Base-by-base conservation (phyloP, 2,113 vertebrate species). In the Salvelinus fontinalis region DNA sequence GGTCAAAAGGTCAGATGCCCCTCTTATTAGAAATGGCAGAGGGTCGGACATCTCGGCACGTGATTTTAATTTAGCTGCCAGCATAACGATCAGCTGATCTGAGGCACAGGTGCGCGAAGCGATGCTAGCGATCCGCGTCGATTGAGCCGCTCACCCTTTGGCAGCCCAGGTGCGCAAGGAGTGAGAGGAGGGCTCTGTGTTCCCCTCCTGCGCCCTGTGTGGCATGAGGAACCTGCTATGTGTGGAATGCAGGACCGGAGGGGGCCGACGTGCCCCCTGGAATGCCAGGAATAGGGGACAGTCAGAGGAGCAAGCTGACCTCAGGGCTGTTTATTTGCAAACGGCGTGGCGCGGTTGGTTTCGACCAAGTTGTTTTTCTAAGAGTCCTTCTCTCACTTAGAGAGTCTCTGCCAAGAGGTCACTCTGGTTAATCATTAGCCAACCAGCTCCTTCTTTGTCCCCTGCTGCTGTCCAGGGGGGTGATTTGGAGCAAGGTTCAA, bases 211-310 rank as follows among this genome's bases (percentile, higher is more conserved):
- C n/a, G 14, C 69, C 39, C 48, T 18, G 70, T 24, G 70, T 49
- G 70, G 69, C 39, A 51, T 2, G 11, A 27, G 27, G 8, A 13
- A 14, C 9, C 13, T 31, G 71, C 18, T 62, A 73, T 73, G 71
- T 16, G 26, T 73, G 71, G 71, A 73, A 73, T 73, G 71, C 54
- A 27, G 29, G 54, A 11, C 14, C 1, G 44, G 27, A 7, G 14
- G 67, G 66, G 29, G 67, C 24, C 20, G 27, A 29, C 5, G 54
- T 73, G 51, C 24, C 18, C 20, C 20, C 29, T 34, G 54, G 71
- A 73, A 73, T 59, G 71, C 27, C 71, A 34, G 57, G 71, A 73
- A 73, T 73, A 44, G 54, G 70, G 14, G 51, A 54, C 51, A 54
- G 51, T 54, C 51, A 14, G 16, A 16, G 51, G 51, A 54, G 51